A percentile compares a stretch with the other conserved stretches of the same genome.
phyloP scores from a whole-genome alignment of 2,797 vertebrate species.

The Coccyzus lansbergi region DNA sequence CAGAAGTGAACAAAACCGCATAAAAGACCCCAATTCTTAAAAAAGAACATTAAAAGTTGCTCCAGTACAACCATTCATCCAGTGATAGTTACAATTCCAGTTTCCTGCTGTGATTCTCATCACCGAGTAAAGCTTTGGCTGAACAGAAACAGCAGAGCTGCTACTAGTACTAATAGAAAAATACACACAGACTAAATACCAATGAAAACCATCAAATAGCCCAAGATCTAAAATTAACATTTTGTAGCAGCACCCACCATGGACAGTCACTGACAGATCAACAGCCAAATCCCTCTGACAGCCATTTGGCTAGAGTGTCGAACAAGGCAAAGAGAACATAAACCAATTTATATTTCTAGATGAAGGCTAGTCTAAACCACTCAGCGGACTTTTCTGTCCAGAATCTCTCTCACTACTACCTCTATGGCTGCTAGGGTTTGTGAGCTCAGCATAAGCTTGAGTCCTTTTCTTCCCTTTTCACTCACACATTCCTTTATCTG shows the following conservation, averaged over 20 bases:
- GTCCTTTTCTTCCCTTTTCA: background rate
- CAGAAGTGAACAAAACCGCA: background rate
- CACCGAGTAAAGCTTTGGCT: background rate
- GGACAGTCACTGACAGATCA: background rate
- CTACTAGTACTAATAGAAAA: background rate
- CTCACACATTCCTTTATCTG: background rate
- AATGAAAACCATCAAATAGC: background rate
- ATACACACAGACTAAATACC: background rate
- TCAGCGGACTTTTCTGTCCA: background rate
- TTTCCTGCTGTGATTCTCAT: background rate
- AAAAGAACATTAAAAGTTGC: background rate
- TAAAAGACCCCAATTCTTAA: background rate
- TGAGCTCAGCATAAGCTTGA: background rate
- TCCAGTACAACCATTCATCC: background rate
- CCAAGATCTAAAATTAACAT: background rate
- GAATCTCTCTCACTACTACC: background rate
- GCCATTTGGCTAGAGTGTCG: background rate
- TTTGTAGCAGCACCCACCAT: background rate
- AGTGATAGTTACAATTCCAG: background rate
- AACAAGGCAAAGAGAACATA: background rate
- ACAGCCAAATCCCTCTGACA: background rate
- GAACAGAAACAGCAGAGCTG: background rate
- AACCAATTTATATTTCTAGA: background rate
- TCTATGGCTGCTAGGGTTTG: background rate
- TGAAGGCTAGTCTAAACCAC: background rate